These are phyloP conservation scores for Orbicella faveolata DNA, from an alignment of 64 coral and sea anemone genomes.

Conservation along the genomic window DNA sequence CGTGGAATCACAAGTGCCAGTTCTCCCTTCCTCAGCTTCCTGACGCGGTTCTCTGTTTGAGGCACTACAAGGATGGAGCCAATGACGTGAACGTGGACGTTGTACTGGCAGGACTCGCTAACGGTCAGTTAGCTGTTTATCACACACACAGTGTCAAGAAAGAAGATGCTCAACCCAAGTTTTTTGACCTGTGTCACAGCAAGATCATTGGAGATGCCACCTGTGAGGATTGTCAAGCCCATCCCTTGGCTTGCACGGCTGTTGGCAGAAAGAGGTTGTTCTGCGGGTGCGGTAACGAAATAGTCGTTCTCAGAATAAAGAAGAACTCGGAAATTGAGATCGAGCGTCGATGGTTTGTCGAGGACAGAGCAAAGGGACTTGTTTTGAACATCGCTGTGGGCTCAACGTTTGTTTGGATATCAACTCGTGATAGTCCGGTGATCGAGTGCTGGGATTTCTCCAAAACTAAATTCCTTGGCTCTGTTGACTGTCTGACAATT, in stretches of 20 bases:
- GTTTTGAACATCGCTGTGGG: constrained; percentile 86
- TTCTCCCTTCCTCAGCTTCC: constrained; percentile 58
- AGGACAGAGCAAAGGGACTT: constrained; percentile 55
- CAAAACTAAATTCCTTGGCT: constrained; percentile 49
- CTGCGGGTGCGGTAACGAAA: constrained; percentile 83
- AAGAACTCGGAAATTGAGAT: constrained; percentile 28
- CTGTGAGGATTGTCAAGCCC: neutral
- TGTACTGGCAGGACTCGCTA: constrained; percentile 83
- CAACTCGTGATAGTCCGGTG: constrained; percentile 64
- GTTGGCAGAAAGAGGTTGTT: constrained; percentile 63
- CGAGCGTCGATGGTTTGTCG: constrained; percentile 68
- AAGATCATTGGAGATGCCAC: neutral
- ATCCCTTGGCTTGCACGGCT: constrained; percentile 64
- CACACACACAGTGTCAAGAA: constrained; percentile 43
- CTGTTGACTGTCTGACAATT: constrained; percentile 61
- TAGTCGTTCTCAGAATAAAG: constrained; percentile 62
- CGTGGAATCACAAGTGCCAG: constrained; percentile 46
- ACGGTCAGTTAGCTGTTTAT: constrained; percentile 83
- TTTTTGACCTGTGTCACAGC: constrained; percentile 39
- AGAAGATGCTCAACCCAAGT: constrained; percentile 20
- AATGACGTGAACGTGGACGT: constrained; percentile 37
- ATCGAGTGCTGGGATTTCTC: constrained; percentile 81
- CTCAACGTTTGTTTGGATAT: constrained; percentile 62
- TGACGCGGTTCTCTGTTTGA: constrained; percentile 73
- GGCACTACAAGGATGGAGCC: constrained; percentile 21